A percentile compares a stretch with the other conserved stretches of the same genome.
These are phyloP conservation scores for Sakesphorus luctuosus DNA, from an alignment of 2,113 vertebrate species.

Conservation along the genomic window DNA sequence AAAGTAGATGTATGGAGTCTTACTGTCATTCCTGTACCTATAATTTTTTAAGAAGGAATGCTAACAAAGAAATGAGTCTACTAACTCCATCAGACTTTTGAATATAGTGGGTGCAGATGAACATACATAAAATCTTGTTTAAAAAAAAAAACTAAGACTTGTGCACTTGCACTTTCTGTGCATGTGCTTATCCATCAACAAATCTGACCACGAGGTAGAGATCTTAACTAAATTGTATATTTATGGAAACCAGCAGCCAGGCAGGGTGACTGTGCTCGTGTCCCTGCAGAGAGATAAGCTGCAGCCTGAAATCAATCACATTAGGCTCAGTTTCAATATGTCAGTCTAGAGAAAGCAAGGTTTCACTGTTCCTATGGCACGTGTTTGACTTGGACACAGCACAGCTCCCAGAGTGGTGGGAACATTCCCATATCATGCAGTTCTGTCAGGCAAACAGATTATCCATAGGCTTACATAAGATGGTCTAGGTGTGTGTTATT, in stretches of 20 bases:
- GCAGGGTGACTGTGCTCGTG: neutral
- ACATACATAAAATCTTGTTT: neutral
- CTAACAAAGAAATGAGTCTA: neutral
- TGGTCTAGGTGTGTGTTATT: neutral
- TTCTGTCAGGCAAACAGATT: neutral
- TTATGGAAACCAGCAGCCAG: neutral
- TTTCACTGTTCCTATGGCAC: neutral
- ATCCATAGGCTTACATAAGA: neutral
- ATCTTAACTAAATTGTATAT: neutral
- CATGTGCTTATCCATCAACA: neutral
- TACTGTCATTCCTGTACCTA: neutral
- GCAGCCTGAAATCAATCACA: neutral
- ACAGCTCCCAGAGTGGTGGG: neutral
- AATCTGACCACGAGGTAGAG: neutral
- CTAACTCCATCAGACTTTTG: neutral
- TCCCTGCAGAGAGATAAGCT: neutral
- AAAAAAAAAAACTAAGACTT: fast-evolving
- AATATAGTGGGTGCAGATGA: neutral
- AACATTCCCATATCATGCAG: neutral
- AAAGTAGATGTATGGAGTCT: neutral
- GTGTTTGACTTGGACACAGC: slow-evolving; percentile 4
- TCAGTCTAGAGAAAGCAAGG: neutral
- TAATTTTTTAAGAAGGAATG: neutral
- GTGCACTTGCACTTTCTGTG: neutral
- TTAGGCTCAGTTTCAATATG: neutral